Base-by-base conservation (phyloP, 2,797 vertebrate genomes). In the Siniperca obscura region DNA sequence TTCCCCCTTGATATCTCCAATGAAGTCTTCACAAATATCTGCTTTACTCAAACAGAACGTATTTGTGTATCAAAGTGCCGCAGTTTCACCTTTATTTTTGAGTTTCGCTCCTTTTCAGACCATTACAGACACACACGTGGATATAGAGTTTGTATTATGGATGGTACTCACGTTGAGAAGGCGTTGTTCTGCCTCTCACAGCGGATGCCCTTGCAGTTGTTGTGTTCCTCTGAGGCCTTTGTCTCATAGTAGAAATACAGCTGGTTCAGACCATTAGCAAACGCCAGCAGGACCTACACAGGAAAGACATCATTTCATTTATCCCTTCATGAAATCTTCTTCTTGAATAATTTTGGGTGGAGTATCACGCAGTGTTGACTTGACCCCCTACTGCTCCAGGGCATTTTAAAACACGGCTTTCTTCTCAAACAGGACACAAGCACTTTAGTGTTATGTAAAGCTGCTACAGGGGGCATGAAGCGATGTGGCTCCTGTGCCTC, bases 201-300 rank as follows among this genome's bases (percentile, higher is more conserved):
- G 86, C 98, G 97, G 90, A 99, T 99, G 67, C 98, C 98, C 86
- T 99, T 99, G 94, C 98, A 99, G 96, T 98, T 96, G 95, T 97
- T 97, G 76, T 97, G 98, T 27, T 99, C 98, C 44, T 99, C 98
- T 0, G 97, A 96, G 13, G 98, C 98, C 92, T 96, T 97, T 83
- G 98, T 99, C 94, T 99, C 98, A 1, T 99, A 99, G 95, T 99
- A 99, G 96, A 99, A 99, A 85, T 99, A 99, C 74, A 99, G 97
- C 95, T 99, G 98, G 95, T 99, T 99, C 87, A 99, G 96, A 82
- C 98, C 98, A 0, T 99, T 99, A 82, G 98, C 98, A 40, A 99
- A 99, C 53, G 98, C 98, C 92, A 99, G 94, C 86, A 99, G 96
- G 88, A 99, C 94, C 94, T 95, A 2, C 8, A 68, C 0, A 61